Percentiles rank a stretch among this genome's conserved stretches.
These are phyloP conservation scores for Zoanthus sociatus DNA, from an alignment of 92 coral and sea anemone genomes.

Conservation along the genomic window DNA sequence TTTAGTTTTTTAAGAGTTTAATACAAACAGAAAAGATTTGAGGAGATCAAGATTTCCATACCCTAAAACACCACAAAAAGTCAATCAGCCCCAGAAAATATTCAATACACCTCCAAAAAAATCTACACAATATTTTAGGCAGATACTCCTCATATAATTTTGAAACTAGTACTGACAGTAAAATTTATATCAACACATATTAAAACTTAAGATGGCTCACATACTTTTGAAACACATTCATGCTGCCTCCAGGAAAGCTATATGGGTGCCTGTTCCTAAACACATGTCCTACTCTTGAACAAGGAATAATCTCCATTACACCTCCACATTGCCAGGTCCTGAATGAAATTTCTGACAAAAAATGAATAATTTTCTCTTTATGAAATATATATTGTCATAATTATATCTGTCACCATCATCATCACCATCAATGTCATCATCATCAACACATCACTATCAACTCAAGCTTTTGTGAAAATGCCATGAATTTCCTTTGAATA, in stretches of 20 bases:
- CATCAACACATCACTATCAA: too few species aligned
- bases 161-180: not conserved
- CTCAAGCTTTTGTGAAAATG: too few species aligned
- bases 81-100: too few species aligned
- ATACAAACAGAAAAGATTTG: too few species aligned
- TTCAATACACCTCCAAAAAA: too few species aligned
- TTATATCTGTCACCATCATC: not conserved
- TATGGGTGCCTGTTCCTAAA: slow-evolving; percentile 98
- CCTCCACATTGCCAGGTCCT: slow-evolving; percentile 99
- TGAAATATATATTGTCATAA: not conserved
- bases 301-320: slow-evolving; percentile 94
- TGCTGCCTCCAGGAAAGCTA: slow-evolving; percentile 98
- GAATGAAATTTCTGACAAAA: slow-evolving; percentile 85
- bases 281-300: slow-evolving; percentile 98
- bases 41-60: too few species aligned
- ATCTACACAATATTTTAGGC: too few species aligned
- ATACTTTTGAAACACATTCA: slow-evolving; percentile 98
- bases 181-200: not conserved
- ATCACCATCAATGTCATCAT: not conserved
- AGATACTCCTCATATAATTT: too few species aligned
- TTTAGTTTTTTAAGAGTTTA: too few species aligned
- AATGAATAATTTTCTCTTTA: not conserved
- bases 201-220: not conserved
- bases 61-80: too few species aligned
- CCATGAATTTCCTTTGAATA: too few species aligned